Conservation (phyloP, 2,888 invertebrate genomes). For the Bellardia pandia region DNA sequence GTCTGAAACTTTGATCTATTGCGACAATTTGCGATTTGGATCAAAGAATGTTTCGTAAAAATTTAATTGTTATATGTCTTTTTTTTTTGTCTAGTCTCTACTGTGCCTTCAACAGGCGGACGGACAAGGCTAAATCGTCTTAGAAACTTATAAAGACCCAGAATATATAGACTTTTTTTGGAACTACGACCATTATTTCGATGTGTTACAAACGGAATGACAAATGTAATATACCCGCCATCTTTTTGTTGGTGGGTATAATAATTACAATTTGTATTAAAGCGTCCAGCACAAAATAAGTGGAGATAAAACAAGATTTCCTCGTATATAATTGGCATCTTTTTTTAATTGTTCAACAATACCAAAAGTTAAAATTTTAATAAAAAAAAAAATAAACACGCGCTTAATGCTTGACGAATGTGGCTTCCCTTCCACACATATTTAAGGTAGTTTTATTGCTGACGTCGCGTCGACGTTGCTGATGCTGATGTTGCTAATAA, state of each 20-base stretch:
- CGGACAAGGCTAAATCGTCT: too few relatives aligned
- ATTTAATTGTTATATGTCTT: too few relatives aligned
- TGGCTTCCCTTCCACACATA: not conserved
- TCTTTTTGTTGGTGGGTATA: not conserved
- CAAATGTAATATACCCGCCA: too few relatives aligned
- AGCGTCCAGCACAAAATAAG: not conserved
- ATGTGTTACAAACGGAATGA: too few relatives aligned
- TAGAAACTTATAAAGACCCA: too few relatives aligned
- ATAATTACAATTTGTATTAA: slow-evolving; percentile 8
- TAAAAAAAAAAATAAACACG: not conserved
- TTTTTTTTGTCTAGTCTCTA: too few relatives aligned
- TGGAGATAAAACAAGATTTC: slow-evolving; percentile 9
- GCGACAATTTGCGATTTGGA: too few relatives aligned
- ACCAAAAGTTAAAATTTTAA: not conserved
- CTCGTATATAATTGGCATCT: slow-evolving; percentile 5
- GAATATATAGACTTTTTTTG: too few relatives aligned
- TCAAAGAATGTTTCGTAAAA: too few relatives aligned
- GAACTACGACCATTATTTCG: too few relatives aligned
- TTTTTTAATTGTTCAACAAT: not conserved
- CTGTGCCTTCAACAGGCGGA: too few relatives aligned
- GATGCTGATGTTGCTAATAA: not conserved
- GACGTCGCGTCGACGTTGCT: not conserved
- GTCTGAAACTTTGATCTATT: too few relatives aligned
- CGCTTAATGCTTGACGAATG: not conserved
- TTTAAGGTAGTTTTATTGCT: not conserved